These are phyloP conservation scores for Anastrepha obliqua DNA, from an alignment of 1,140 invertebrate genomes.

Conservation along the genomic window DNA sequence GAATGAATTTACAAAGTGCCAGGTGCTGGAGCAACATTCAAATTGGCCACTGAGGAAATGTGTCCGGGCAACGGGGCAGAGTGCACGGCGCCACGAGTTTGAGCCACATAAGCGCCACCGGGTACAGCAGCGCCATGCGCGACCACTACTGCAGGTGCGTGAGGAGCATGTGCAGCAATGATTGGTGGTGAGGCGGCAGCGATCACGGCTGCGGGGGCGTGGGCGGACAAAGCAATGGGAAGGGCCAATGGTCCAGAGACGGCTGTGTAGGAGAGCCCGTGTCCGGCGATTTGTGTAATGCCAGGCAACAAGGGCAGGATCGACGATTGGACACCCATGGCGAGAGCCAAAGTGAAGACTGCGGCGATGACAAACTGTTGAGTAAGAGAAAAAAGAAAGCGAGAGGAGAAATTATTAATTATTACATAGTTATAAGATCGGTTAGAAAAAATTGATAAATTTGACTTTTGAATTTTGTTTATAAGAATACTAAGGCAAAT, in stretches of 20 bases:
- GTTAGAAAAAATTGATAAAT: too few relatives aligned
- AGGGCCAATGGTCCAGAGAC: slow-evolving; percentile 52
- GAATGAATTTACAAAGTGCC: slow-evolving; percentile 73
- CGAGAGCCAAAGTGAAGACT: slow-evolving; percentile 70
- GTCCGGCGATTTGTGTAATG: slow-evolving; percentile 55
- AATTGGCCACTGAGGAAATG: slow-evolving; percentile 67
- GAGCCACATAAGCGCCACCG: slow-evolving; percentile 75
- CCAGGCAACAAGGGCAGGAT: slow-evolving; percentile 56
- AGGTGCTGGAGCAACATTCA: slow-evolving; percentile 76
- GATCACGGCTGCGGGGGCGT: slow-evolving; percentile 1
- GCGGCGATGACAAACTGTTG: slow-evolving; percentile 66
- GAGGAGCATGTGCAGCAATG: slow-evolving; percentile 52
- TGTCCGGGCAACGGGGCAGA: slow-evolving; percentile 75
- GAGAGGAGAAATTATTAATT: background rate
- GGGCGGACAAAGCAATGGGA: slow-evolving; percentile 1
- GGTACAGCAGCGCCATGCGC: slow-evolving; percentile 56
- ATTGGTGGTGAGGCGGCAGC: slow-evolving; percentile 57
- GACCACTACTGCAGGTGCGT: slow-evolving; percentile 22
- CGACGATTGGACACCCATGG: slow-evolving; percentile 71
- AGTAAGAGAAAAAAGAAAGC: background rate
- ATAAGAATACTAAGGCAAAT: too few relatives aligned
- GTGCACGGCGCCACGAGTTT: slow-evolving; percentile 76
- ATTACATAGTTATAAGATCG: too few relatives aligned
- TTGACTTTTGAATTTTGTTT: too few relatives aligned
- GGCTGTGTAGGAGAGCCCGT: slow-evolving; percentile 62